A percentile compares a stretch with the other conserved stretches of the same genome.
These are phyloP conservation scores for Callyntrura sp. DNA, from an alignment of 2,888 invertebrate species.

Conservation along the genomic window DNA sequence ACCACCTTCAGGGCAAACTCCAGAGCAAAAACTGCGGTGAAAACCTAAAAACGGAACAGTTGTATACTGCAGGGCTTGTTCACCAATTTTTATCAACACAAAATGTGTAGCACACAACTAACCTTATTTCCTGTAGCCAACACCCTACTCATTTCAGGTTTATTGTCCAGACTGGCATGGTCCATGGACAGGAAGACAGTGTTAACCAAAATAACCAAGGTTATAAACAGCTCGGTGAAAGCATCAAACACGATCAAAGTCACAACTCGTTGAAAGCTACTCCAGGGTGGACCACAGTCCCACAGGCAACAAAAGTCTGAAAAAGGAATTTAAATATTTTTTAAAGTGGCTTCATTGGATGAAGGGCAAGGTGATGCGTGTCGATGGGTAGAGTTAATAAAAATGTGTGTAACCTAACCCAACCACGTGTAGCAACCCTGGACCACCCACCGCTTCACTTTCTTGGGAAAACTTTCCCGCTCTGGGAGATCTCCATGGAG, in stretches of 20 bases:
- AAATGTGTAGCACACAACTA: no score
- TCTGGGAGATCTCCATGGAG: no score
- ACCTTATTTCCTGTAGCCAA: constrained; percentile 87
- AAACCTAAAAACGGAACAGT: no score
- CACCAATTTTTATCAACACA: background rate
- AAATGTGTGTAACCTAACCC: no score
- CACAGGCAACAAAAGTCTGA: constrained; percentile 91
- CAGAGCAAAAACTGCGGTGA: constrained; percentile 1
- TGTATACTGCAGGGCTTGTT: no score
- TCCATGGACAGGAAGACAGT: constrained; percentile 96
- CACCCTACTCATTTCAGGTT: constrained; percentile 87
- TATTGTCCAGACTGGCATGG: constrained; percentile 94
- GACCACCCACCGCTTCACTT: no score
- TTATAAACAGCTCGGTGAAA: constrained; percentile 99
- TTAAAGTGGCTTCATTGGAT: no score
- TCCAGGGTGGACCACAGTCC: constrained; percentile 98
- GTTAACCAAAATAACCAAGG: constrained; percentile 98
- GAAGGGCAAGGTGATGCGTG: no score
- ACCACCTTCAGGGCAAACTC: constrained; percentile 86
- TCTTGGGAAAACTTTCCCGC: no score
- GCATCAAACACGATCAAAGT: constrained; percentile 98
- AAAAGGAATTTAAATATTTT: no score
- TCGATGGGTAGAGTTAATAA: no score
- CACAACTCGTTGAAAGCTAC: constrained; percentile 95
- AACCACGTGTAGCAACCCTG: no score